Conservation (phyloP, 2,797 vertebrate species). For the Macrochelys suwanniensis region DNA sequence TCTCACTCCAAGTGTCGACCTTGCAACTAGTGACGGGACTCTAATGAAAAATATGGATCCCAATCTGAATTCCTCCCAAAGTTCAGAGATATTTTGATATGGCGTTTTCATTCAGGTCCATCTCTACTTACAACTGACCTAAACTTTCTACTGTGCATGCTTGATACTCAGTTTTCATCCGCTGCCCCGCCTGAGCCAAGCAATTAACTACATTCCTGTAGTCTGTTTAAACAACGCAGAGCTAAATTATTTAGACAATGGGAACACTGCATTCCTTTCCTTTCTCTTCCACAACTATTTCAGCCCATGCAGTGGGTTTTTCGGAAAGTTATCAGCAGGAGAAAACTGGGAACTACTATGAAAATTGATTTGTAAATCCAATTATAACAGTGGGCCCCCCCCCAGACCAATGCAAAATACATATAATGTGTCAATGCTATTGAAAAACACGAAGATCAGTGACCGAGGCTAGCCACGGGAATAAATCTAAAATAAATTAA, state of each 20-base stretch:
- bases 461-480: background rate
- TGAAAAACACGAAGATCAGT: background rate
- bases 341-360: background rate
- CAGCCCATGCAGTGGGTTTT: background rate
- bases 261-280: background rate
- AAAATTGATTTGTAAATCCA: background rate
- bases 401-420: background rate
- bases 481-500: constrained; percentile 1
- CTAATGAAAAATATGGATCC: background rate
- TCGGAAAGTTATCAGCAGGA: background rate
- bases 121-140: background rate
- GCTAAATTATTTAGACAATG: background rate
- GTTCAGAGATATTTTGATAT: constrained; percentile 15
- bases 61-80: constrained; percentile 18
- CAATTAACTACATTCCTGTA: background rate
- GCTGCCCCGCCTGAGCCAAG: background rate
- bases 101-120: background rate
- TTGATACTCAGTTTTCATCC: background rate
- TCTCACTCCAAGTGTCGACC: background rate
- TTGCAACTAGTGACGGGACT: background rate
- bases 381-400: background rate
- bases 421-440: background rate
- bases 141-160: background rate
- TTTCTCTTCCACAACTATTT: background rate
- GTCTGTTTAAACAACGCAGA: background rate